Conservation (phyloP, 1,140 invertebrate species). For the Platyscapa corneri region DNA sequence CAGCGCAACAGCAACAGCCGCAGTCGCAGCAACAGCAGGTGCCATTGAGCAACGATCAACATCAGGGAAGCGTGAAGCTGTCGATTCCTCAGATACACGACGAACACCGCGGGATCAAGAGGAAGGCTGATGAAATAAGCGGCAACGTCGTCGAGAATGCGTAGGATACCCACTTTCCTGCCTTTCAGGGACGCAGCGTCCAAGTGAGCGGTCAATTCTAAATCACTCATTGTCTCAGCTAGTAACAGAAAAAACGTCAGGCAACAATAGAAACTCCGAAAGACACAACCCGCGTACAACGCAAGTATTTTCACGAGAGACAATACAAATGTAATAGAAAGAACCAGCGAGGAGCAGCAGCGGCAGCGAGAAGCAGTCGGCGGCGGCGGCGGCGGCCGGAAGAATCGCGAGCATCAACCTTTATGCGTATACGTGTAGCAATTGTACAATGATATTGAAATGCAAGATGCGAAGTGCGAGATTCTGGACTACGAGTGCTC, state of each 20-base stretch:
- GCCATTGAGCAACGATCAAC: constrained; percentile 61
- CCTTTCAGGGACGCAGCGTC: constrained; percentile 59
- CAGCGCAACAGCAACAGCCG: constrained; percentile 60
- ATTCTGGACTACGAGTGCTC: background rate
- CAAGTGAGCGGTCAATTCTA: constrained; percentile 69
- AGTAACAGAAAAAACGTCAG: constrained; percentile 38
- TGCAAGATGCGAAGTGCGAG: constrained; percentile 19
- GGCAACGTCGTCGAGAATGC: constrained; percentile 63
- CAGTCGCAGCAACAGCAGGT: constrained; percentile 63
- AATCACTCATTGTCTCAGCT: constrained; percentile 73
- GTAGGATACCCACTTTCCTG: constrained; percentile 53
- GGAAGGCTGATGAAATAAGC: constrained; percentile 70
- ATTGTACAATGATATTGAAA: constrained; percentile 16
- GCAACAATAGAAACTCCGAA: background rate
- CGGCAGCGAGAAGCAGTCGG: constrained; percentile 10
- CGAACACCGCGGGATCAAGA: constrained; percentile 66
- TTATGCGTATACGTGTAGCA: constrained; percentile 27
- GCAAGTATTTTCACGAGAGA: constrained; percentile 49
- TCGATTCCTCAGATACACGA: constrained; percentile 60
- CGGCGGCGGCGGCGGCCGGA: too few relatives aligned
- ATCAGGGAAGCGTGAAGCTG: constrained; percentile 58
- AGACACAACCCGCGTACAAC: constrained; percentile 22
- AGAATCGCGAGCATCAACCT: background rate
- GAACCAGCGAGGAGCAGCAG: too few relatives aligned
- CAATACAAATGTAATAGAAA: constrained; percentile 32